phyloP scores from a whole-genome alignment of 1,140 invertebrate genomes.

The Psix sp. region DNA sequence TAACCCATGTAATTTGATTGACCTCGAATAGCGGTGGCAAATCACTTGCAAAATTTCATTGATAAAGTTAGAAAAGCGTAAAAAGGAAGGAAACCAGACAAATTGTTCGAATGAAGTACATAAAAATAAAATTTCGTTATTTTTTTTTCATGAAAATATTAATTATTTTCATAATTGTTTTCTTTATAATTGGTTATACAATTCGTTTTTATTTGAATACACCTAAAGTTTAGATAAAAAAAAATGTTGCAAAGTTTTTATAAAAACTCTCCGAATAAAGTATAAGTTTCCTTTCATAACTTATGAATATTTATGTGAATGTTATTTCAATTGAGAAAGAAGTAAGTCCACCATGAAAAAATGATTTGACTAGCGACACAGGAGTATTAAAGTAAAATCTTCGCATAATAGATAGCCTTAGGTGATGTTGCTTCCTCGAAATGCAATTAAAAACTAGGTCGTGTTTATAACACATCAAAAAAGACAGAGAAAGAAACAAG shows the following conservation, averaged over 20 bases:
- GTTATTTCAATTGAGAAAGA: slow-evolving; percentile 15
- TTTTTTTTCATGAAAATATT: too few species aligned
- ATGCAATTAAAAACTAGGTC: slow-evolving; percentile 64
- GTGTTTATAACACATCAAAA: slow-evolving; percentile 13
- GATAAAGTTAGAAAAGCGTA: slow-evolving; percentile 31
- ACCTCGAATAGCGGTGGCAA: slow-evolving; percentile 66
- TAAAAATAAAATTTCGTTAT: background rate
- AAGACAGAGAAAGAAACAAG: slow-evolving; percentile 22
- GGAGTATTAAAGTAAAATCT: slow-evolving; percentile 50
- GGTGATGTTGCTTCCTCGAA: slow-evolving; percentile 50
- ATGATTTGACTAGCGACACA: slow-evolving; percentile 36
- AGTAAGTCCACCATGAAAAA: slow-evolving; percentile 51
- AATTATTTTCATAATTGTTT: too few species aligned
- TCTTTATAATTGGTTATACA: too few species aligned
- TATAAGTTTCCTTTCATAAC: too few species aligned
- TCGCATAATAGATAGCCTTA: slow-evolving; percentile 53
- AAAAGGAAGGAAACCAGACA: slow-evolving; percentile 31
- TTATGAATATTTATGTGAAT: too few species aligned
- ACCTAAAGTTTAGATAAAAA: too few species aligned
- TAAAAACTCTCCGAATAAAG: too few species aligned
- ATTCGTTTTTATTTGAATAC: too few species aligned
- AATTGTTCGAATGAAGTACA: background rate
- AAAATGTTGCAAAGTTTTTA: too few species aligned
- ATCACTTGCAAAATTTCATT: slow-evolving; percentile 71
- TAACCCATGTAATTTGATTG: slow-evolving; percentile 70